A percentile compares a stretch with the other conserved stretches of the same genome.
phyloP scores from a whole-genome alignment of 1,140 invertebrate genomes.

The Latrodectus geometricus region DNA sequence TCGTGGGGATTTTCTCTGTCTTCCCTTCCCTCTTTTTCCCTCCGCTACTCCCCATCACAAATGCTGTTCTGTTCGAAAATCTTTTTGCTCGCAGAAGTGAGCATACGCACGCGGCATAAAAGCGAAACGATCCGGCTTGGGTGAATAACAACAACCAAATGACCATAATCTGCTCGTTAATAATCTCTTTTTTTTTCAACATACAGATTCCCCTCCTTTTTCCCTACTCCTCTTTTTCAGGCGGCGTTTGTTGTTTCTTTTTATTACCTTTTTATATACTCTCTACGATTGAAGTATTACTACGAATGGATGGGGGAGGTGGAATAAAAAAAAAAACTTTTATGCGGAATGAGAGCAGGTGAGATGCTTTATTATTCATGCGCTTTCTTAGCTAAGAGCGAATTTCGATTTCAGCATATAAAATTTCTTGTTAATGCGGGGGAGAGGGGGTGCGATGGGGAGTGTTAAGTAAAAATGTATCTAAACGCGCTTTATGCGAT shows the following conservation, averaged over 20 bases:
- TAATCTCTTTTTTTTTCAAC: constrained; percentile 52
- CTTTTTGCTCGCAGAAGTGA: constrained; percentile 18
- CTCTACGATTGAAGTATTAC: constrained; percentile 36
- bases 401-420: constrained; percentile 52
- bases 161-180: constrained; percentile 62
- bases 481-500: constrained; percentile 34
- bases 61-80: neutral
- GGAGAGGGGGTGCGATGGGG: neutral
- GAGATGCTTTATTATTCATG: constrained; percentile 57
- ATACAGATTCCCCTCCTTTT: neutral
- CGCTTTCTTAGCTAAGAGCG: neutral
- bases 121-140: constrained; percentile 42
- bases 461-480: constrained; percentile 13
- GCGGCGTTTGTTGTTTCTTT: neutral
- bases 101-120: constrained; percentile 12
- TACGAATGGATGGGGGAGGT: neutral
- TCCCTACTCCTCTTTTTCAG: neutral
- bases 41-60: neutral
- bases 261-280: constrained; percentile 60
- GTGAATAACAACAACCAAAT: constrained; percentile 62
- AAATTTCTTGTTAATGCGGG: constrained; percentile 48
- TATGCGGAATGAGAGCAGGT: constrained; percentile 26
- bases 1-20: constrained; percentile 19
- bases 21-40: neutral
- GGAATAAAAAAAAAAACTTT: constrained; percentile 14